A percentile compares a stretch with the other conserved stretches of the same genome.
These are phyloP conservation scores for Macropis europaea DNA, from an alignment of 2,888 invertebrate species.

Conservation along the genomic window DNA sequence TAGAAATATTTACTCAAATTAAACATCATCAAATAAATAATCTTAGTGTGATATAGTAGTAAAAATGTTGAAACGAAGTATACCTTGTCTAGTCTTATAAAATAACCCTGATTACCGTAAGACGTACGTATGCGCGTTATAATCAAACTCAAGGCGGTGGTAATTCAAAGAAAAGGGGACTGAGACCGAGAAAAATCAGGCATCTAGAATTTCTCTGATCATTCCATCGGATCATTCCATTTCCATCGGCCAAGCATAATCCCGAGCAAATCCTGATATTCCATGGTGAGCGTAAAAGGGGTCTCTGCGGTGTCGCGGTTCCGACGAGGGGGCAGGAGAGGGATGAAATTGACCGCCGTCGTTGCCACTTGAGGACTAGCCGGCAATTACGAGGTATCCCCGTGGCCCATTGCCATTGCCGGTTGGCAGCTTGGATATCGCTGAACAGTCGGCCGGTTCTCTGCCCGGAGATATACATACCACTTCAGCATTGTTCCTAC, in stretches of 20 bases:
- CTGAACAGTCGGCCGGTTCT: slow-evolving; percentile 45
- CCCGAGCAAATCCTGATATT: slow-evolving; percentile 66
- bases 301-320: slow-evolving; percentile 62
- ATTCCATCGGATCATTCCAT: slow-evolving; percentile 24
- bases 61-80: no score
- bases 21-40: no score
- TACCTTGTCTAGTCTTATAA: no score
- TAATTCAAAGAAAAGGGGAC: not conserved
- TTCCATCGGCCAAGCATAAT: slow-evolving; percentile 55
- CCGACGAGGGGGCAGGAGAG: slow-evolving; percentile 23
- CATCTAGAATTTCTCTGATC: slow-evolving; percentile 35
- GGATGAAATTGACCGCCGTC: slow-evolving; percentile 71
- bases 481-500: slow-evolving; percentile 61
- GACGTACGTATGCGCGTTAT: no score
- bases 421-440: slow-evolving; percentile 56
- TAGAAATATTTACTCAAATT: no score
- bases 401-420: slow-evolving; percentile 69
- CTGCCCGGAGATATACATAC: slow-evolving; percentile 58
- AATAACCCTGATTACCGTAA: no score
- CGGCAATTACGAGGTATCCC: slow-evolving; percentile 71
- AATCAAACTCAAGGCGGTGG: no score
- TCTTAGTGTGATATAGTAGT: no score
- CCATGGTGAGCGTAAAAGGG: slow-evolving; percentile 67
- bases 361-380: slow-evolving; percentile 70
- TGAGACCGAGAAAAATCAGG: not conserved